phyloP scores from a whole-genome alignment of 2,797 vertebrate species.

The Protonibea diacanthus region DNA sequence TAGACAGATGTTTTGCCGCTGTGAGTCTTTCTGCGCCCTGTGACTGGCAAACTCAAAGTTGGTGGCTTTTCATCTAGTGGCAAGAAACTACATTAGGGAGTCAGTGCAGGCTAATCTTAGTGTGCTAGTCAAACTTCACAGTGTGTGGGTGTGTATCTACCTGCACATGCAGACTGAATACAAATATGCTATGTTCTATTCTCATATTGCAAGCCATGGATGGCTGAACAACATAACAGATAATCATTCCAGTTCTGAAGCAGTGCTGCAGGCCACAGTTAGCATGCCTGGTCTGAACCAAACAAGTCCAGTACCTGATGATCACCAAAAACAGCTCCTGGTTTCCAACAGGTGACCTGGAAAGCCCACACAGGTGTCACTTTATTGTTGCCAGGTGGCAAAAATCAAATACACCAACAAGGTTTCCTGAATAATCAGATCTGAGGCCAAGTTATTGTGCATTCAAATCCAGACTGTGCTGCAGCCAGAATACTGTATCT shows the following conservation, averaged over 20 bases:
- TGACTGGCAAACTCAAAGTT: constrained; percentile 2
- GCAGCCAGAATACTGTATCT: not conserved
- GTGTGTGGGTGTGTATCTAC: not conserved
- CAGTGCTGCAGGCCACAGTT: not conserved
- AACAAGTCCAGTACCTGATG: not conserved
- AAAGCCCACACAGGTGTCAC: not conserved
- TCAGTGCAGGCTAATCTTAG: not conserved
- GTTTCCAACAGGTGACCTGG: not conserved
- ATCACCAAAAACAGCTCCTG: not conserved
- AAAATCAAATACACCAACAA: not conserved
- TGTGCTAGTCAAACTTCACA: not conserved
- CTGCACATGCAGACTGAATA: not conserved
- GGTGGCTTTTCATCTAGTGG: not conserved
- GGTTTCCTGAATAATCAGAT: not conserved
- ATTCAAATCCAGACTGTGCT: not conserved
- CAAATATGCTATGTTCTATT: not conserved
- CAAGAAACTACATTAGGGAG: not conserved
- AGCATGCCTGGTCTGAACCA: not conserved
- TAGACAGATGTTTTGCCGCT: not conserved
- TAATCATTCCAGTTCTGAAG: not conserved
- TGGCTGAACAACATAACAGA: not conserved
- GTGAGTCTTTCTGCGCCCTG: not conserved
- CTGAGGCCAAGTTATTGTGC: not conserved
- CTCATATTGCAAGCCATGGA: not conserved
- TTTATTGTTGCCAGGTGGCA: not conserved